Evolutionary conservation across 2,113 vertebrate species (phyloP).

Genomic region (Malurus elegans): DNA sequence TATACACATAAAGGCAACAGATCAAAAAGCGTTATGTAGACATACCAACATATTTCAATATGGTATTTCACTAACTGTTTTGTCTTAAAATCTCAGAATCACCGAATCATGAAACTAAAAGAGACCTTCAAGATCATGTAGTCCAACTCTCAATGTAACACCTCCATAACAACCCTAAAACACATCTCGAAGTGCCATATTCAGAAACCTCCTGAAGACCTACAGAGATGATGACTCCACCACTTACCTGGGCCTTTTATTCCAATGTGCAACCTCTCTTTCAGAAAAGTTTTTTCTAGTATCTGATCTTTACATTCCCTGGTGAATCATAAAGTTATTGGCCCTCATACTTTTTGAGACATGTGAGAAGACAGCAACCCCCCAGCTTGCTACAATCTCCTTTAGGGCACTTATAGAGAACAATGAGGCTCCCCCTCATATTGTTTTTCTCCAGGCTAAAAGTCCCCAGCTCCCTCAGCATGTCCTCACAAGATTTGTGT

Average conservation of each 20-base stretch:
- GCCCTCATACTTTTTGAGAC: background rate
- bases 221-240: background rate
- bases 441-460: background rate
- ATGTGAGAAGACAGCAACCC: fast-evolving
- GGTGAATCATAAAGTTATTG: background rate
- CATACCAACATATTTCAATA: background rate
- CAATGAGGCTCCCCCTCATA: background rate
- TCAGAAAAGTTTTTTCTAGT: background rate
- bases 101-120: background rate
- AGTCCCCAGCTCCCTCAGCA: background rate
- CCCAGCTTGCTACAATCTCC: background rate
- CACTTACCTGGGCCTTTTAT: background rate
- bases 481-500: background rate
- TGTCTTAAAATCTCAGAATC: background rate
- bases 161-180: background rate
- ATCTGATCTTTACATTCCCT: too few species aligned
- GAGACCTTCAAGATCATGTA: background rate
- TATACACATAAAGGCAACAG: background rate
- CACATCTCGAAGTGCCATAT: background rate
- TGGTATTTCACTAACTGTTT: background rate
- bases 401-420: background rate
- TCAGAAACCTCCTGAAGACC: background rate
- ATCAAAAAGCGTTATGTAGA: background rate
- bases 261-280: background rate
- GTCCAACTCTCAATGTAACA: background rate